Evolutionary conservation across 2,888 invertebrate genomes (phyloP), one percentile per base, ranked within the genome.

Genomic region (Holacanthella duospinosa): DNA sequence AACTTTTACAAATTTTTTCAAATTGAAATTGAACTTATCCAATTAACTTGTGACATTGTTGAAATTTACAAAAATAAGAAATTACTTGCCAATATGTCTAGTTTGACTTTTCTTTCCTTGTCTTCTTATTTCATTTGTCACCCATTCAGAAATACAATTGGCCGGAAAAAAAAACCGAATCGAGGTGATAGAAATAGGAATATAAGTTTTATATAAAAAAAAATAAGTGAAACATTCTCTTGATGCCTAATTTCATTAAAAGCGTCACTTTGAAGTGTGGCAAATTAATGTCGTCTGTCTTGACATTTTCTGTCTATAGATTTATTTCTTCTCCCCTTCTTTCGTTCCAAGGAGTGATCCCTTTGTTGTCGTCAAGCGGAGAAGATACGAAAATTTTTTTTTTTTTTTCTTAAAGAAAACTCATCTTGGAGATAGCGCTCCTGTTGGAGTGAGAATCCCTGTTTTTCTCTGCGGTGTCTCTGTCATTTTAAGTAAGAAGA

Each of bases 181-280:
- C n/a, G n/a, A n/a, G n/a, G n/a, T n/a, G n/a, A n/a, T n/a, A n/a
- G n/a, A n/a, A n/a, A n/a, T n/a, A n/a, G n/a, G n/a, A n/a, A n/a
- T n/a, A n/a, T n/a, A n/a, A n/a, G n/a, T n/a, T n/a, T n/a, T n/a
- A n/a, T 4, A 21, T 16, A 48, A 4, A 48, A 48, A 48, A 21
- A 48, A n/a, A 21, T 16, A 48, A 48, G 48, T 48, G 48, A 48
- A 21, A 48, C 48, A 48, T 48, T 48, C 21, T 21, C 21, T 48
- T 48, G 48, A 21, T 9, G 12, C 21, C 63, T 63, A 63, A 63
- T 63, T 63, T 63, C 63, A 63, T 63, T 63, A 63, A 63, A 63
- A 63, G 63, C 63, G 56, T 63, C 60, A 63, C 63, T 63, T 60
- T 63, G 60, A 60, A 63, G 63, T 29, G 29, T 56, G 59, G 60